Evolutionary conservation across 2,113 vertebrate genomes (phyloP), one percentile per base, ranked within the genome.

Genomic region (Plecturocebus donacophilus): DNA sequence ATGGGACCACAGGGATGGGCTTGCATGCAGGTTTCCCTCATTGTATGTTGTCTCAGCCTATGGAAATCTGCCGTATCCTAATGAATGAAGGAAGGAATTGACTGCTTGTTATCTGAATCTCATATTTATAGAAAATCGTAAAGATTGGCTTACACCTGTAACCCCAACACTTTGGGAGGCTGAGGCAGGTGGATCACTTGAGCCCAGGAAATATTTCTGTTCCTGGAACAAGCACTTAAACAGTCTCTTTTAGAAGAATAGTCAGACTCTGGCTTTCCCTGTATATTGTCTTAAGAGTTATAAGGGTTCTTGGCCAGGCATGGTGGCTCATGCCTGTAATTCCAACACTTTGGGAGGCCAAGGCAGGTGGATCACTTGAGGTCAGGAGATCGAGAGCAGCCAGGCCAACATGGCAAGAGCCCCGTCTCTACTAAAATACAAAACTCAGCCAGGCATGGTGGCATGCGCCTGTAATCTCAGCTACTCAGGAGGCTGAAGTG

Each of bases 241-340:
- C 82, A 77, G 49, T 56, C 47, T 47, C 3, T 38, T 87, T 91
- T 79, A 75, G 73, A 89, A 81, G 40, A 92, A 86, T 61, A 49
- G 27, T 81, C 64, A 40, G 56, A 81, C 42, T 80, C 89, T 89
- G 38, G 54, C 83, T 89, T 45, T 87, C 47, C 52, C 68, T 71
- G 47, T 38, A 38, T 93, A 92, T 94, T 85, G 56, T 70, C 56
- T 95, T 52, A 71, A 83, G 52, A 90, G 45, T 70, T 54, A 27
- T 49, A 30, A 83, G 32, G 45, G 45, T 66, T 66, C 7, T 35
- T 79, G 61, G 61, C 27, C 61, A 30, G 61, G 61, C 61, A 30
- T 64, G 27, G 27, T 64, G 61, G 61, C 61, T 64, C 61, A 64
- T 5, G 61, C 61, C 61, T 64, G 61, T 64, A 64, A 30, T 30